Evolutionary conservation across 2,888 invertebrate species (phyloP).

Genomic region (Pilophorus perplexus): DNA sequence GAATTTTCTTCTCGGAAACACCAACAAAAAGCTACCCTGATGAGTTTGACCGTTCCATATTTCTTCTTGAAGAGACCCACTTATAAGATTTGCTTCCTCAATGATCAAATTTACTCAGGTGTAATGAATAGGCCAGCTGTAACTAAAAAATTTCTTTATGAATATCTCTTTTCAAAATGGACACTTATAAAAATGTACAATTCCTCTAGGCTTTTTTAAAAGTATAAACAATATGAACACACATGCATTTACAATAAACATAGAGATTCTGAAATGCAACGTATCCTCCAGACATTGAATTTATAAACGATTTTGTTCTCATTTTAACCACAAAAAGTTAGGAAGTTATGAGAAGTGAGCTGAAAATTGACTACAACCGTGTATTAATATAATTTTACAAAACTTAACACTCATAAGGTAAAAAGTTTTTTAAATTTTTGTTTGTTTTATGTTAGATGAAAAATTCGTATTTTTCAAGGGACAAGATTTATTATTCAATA

Average conservation of each 20-base stretch:
- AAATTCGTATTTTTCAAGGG: slow-evolving; percentile 4
- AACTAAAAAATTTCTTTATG: too few relatives aligned
- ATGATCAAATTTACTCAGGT: too few relatives aligned
- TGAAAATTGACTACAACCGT: slow-evolving; percentile 32
- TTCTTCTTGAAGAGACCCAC: too few relatives aligned
- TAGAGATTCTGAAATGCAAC: slow-evolving; percentile 29
- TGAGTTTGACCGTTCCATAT: too few relatives aligned
- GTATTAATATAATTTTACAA: slow-evolving; percentile 21
- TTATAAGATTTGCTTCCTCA: too few relatives aligned
- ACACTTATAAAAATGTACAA: slow-evolving; percentile 48
- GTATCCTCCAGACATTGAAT: slow-evolving; percentile 20
- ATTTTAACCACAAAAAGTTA: slow-evolving; percentile 9
- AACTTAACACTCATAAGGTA: slow-evolving; percentile 19
- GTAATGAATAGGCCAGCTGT: too few relatives aligned
- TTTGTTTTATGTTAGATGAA: slow-evolving; percentile 8
- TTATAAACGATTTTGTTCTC: slow-evolving; percentile 16
- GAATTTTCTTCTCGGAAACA: too few relatives aligned
- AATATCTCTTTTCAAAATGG: slow-evolving; percentile 45
- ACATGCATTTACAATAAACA: slow-evolving; percentile 39
- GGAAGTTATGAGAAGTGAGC: slow-evolving; percentile 25
- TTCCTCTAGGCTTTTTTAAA: slow-evolving; percentile 45
- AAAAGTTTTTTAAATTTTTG: slow-evolving; percentile 1
- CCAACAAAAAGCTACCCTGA: too few relatives aligned
- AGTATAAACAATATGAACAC: slow-evolving; percentile 44
- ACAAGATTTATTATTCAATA: slow-evolving; percentile 8